phyloP scores from a whole-genome alignment of 2,113 vertebrate genomes.

The Oxyruncus cristatus region DNA sequence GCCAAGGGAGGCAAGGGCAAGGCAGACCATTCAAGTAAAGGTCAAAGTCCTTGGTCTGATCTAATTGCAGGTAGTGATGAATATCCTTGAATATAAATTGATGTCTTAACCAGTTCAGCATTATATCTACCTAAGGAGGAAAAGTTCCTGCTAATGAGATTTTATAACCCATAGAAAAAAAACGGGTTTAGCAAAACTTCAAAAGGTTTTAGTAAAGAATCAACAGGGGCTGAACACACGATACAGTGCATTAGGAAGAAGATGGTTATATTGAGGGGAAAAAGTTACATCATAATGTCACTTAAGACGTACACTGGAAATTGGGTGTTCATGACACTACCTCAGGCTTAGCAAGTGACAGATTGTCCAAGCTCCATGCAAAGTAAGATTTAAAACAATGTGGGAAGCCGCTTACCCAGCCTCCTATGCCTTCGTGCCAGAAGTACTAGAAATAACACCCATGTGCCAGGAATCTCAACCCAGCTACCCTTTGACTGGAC shows the following conservation, averaged over 20 bases:
- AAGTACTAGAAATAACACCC: background rate
- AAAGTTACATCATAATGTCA: background rate
- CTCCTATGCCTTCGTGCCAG: background rate
- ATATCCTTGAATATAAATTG: background rate
- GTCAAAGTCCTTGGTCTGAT: background rate
- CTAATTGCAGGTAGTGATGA: background rate
- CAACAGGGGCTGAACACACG: background rate
- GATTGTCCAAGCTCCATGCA: background rate
- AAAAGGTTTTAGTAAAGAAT: background rate
- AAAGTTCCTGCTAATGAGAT: background rate
- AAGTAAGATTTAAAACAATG: background rate
- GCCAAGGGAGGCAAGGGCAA: background rate
- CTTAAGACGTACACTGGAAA: background rate
- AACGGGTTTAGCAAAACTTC: background rate
- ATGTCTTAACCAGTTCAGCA: background rate
- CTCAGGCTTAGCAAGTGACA: background rate
- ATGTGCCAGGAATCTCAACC: background rate
- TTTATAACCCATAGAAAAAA: background rate
- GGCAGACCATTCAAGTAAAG: background rate
- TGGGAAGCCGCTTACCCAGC: background rate
- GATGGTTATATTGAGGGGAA: background rate
- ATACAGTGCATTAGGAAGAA: background rate
- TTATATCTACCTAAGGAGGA: background rate
- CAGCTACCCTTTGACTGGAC: rapidly evolving
- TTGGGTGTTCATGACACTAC: background rate